Percentiles rank a stretch among this genome's conserved stretches.
phyloP scores from a whole-genome alignment of 1,140 invertebrate species.

The Calephelis nemesis region DNA sequence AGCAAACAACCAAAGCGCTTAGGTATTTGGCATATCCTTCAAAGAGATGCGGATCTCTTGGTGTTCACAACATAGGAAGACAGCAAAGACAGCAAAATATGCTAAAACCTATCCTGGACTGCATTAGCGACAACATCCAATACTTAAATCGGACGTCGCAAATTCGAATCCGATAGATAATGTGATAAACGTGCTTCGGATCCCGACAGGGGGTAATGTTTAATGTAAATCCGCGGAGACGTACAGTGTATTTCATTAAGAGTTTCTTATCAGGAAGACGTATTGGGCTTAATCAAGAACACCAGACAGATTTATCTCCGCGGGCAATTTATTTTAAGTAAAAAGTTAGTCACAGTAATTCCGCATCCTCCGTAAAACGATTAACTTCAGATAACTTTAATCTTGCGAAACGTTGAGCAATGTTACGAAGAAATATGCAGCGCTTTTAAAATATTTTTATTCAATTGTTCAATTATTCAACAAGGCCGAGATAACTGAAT shows the following conservation, averaged over 20 bases:
- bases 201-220: conserved; percentile 63
- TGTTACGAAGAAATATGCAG: not conserved
- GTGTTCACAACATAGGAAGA: too few species aligned
- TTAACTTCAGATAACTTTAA: conserved; percentile 8
- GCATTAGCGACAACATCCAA: too few species aligned
- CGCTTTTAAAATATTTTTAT: too few species aligned
- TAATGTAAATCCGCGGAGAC: conserved; percentile 53
- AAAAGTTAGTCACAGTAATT: conserved; percentile 24
- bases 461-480: too few species aligned
- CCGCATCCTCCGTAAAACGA: conserved; percentile 8
- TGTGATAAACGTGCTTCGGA: conserved; percentile 59
- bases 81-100: too few species aligned
- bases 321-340: conserved; percentile 32
- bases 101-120: too few species aligned
- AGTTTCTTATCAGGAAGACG: conserved; percentile 43
- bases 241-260: conserved; percentile 44
- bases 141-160: conserved; percentile 31
- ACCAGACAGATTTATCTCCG: conserved; percentile 29
- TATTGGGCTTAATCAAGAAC: conserved; percentile 30
- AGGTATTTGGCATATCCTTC: too few species aligned
- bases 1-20: too few species aligned
- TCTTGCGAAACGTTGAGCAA: not conserved
- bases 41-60: too few species aligned
- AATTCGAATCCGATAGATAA: conserved; percentile 62
- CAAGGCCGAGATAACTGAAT: too few species aligned